phyloP scores from a whole-genome alignment of 2,888 invertebrate genomes.

The Drosophila siamana region DNA sequence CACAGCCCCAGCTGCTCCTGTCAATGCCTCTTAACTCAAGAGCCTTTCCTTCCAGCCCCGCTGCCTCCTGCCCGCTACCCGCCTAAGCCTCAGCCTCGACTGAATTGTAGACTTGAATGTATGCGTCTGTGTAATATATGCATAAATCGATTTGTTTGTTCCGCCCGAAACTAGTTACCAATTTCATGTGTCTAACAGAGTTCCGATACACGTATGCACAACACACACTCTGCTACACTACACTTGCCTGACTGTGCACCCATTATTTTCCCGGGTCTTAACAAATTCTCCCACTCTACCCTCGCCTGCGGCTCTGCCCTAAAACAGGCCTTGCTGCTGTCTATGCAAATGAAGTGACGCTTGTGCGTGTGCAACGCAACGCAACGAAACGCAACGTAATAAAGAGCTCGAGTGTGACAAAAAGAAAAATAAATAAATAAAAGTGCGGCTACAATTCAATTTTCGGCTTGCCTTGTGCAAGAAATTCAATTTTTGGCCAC shows the following conservation, averaged over 20 bases:
- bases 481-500: conserved; percentile 47
- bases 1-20: conserved; percentile 1
- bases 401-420: background rate
- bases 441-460: conserved; percentile 37
- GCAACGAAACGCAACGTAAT: conserved; percentile 11
- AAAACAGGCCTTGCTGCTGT: background rate
- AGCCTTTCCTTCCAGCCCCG: background rate
- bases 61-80: background rate
- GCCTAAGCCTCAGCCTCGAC: conserved; percentile 6
- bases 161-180: conserved; percentile 30
- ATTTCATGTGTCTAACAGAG: conserved; percentile 54
- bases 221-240: conserved; percentile 25
- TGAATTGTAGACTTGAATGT: conserved; percentile 16
- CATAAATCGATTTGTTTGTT: conserved; percentile 67
- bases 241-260: background rate
- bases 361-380: conserved; percentile 39
- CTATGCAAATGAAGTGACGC: conserved; percentile 59
- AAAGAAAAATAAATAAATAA: background rate
- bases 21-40: conserved; percentile 5
- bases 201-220: conserved; percentile 40
- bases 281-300: background rate
- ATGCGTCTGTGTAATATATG: conserved; percentile 32
- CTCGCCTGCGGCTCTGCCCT: too few species aligned
- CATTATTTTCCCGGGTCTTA: background rate
- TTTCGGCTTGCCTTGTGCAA: conserved; percentile 28